phyloP scores from a whole-genome alignment of 2,797 vertebrate genomes.

The Danio choprae region DNA sequence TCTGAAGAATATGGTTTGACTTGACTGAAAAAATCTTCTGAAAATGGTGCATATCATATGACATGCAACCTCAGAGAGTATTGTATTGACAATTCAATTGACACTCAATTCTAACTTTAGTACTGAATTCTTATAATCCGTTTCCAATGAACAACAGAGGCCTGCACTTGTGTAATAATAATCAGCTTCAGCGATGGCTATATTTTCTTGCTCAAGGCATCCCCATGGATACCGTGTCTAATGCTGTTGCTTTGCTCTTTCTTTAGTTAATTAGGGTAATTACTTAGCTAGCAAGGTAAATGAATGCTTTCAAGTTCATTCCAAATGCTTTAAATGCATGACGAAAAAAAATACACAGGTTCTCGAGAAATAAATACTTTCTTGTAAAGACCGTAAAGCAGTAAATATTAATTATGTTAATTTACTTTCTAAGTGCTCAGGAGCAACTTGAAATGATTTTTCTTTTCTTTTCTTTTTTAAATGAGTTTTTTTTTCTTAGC shows the following conservation, averaged over 20 bases:
- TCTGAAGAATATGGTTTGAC: background rate
- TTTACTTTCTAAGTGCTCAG: background rate
- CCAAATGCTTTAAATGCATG: background rate
- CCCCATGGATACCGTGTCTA: background rate
- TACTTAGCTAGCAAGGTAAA: slow-evolving; percentile 12
- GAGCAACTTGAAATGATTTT: background rate
- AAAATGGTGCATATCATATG: background rate
- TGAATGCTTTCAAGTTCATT: slow-evolving; percentile 10
- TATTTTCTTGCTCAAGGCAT: slow-evolving; percentile 23
- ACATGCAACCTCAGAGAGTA: background rate
- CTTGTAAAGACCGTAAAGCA: slow-evolving; percentile 10
- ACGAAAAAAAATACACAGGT: background rate
- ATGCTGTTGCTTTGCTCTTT: background rate
- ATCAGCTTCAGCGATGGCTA: background rate
- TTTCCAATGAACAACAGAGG: background rate
- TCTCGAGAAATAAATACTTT: background rate
- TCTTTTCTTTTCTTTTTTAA: too few species aligned
- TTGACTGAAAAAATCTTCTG: background rate
- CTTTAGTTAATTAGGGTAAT: slow-evolving; percentile 27
- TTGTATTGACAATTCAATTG: background rate
- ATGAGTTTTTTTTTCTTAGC: background rate
- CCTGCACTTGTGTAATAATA: slow-evolving; percentile 15
- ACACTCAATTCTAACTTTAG: background rate
- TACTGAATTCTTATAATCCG: background rate
- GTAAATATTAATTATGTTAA: background rate